Conservation (phyloP, 2,113 vertebrate species). For the Scophthalmus maximus region DNA sequence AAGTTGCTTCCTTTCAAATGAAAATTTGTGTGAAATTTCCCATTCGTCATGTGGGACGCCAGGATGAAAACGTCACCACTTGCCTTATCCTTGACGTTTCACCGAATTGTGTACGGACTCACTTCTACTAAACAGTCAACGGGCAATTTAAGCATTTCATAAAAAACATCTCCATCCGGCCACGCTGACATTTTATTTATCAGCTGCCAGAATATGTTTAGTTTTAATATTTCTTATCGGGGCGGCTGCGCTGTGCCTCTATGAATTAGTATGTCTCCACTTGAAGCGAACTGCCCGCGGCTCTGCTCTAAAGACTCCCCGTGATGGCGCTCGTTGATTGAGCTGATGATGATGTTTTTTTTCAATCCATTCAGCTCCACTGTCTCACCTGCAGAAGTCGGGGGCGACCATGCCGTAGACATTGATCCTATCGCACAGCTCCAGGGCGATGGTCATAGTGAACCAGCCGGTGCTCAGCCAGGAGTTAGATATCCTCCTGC, state of each 20-base stretch:
- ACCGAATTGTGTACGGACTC: conserved; percentile 14
- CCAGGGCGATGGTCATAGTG: conserved; percentile 98
- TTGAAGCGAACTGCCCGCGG: not conserved
- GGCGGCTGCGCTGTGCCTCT: conserved; percentile 8
- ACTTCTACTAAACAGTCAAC: conserved; percentile 15
- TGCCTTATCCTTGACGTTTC: not conserved
- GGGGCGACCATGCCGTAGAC: conserved; percentile 99
- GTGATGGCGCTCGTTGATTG: not conserved
- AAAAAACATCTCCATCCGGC: conserved; percentile 17
- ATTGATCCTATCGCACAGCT: conserved; percentile 96
- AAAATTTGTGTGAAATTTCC: not conserved
- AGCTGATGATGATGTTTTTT: conserved; percentile 18
- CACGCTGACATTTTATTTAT: conserved; percentile 50
- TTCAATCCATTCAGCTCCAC: conserved; percentile 31
- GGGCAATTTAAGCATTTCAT: conserved; percentile 28
- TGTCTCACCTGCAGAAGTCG: conserved; percentile 96
- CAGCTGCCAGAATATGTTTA: conserved; percentile 44
- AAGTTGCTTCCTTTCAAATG: not conserved
- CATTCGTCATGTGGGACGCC: not conserved
- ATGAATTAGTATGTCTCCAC: conserved; percentile 21
- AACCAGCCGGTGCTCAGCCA: conserved; percentile 99
- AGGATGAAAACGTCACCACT: not conserved
- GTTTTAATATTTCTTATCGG: conserved; percentile 51
- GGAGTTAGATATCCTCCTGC: conserved; percentile 96
- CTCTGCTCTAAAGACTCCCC: not conserved